These are phyloP conservation scores for Ursus arctos DNA, from an alignment of 2,113 vertebrate species.

Conservation along the genomic window DNA sequence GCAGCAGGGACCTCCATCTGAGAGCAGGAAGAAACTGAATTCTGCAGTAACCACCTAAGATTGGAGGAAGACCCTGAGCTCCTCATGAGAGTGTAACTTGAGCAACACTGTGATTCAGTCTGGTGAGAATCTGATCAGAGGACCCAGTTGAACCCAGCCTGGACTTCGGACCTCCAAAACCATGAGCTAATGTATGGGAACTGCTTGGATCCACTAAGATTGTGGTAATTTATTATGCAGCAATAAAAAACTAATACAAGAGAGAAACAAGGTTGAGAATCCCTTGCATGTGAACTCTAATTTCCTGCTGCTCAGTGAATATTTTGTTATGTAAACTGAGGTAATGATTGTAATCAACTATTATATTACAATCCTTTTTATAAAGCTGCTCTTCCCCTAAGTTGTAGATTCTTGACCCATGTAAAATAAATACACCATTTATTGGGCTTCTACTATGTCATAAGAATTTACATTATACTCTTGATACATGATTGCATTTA, in stretches of 20 bases:
- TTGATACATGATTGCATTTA: not conserved
- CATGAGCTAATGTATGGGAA: not conserved
- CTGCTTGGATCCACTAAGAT: not conserved
- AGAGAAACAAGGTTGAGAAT: not conserved
- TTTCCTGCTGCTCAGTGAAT: not conserved
- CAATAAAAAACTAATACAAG: not conserved
- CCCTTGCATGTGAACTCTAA: not conserved
- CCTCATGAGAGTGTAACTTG: not conserved
- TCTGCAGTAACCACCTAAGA: not conserved
- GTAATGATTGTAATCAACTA: not conserved
- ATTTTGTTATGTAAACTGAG: not conserved
- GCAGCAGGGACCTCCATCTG: not conserved
- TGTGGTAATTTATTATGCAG: not conserved
- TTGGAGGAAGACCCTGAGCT: not conserved
- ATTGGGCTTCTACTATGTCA: not conserved
- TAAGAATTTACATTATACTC: not conserved
- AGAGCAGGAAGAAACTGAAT: not conserved
- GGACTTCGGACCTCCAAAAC: not conserved
- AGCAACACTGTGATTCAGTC: not conserved
- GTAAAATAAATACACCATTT: not conserved
- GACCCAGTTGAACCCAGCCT: not conserved
- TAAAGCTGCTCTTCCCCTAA: slow-evolving; percentile 12
- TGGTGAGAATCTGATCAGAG: not conserved
- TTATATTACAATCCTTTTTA: not conserved
- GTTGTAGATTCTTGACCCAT: slow-evolving; percentile 45